A percentile compares a stretch with the other conserved stretches of the same genome.
Evolutionary conservation across 2,797 vertebrate species (phyloP).

Genomic region (Dicrostonyx torquatus): DNA sequence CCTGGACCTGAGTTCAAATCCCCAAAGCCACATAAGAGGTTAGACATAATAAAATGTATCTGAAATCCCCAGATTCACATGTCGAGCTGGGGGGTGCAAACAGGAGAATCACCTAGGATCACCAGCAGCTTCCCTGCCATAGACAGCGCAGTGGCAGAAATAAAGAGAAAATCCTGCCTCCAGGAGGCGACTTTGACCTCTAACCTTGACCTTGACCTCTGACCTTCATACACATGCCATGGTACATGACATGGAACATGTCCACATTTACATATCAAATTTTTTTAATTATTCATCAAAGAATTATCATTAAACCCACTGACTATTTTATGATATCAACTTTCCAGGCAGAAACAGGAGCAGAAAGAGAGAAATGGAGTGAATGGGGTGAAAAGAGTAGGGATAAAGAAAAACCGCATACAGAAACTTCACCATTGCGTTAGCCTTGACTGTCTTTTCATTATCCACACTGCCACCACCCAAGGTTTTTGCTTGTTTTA

Average conservation of each 20-base stretch:
- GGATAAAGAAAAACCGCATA: background rate
- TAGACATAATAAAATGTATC: background rate
- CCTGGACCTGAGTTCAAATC: background rate
- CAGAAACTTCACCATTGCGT: background rate
- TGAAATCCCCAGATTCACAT: background rate
- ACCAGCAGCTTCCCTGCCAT: background rate
- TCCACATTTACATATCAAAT: background rate
- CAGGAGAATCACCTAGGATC: background rate
- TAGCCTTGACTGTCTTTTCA: background rate
- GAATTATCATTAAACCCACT: background rate
- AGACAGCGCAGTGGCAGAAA: background rate
- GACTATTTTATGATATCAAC: background rate
- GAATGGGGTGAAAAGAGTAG: accelerated
- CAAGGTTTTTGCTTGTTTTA: background rate
- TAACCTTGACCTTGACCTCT: background rate
- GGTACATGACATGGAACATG: accelerated
- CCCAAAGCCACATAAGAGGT: background rate
- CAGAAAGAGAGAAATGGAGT: background rate
- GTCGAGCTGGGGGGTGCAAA: too few relatives aligned
- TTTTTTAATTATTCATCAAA: background rate
- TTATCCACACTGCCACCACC: background rate
- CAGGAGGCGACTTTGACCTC: background rate
- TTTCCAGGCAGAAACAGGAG: background rate
- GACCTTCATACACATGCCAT: background rate
- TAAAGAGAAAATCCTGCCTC: background rate